Evolutionary conservation across 2,113 vertebrate species (phyloP).

Genomic region (Felis chaus): DNA sequence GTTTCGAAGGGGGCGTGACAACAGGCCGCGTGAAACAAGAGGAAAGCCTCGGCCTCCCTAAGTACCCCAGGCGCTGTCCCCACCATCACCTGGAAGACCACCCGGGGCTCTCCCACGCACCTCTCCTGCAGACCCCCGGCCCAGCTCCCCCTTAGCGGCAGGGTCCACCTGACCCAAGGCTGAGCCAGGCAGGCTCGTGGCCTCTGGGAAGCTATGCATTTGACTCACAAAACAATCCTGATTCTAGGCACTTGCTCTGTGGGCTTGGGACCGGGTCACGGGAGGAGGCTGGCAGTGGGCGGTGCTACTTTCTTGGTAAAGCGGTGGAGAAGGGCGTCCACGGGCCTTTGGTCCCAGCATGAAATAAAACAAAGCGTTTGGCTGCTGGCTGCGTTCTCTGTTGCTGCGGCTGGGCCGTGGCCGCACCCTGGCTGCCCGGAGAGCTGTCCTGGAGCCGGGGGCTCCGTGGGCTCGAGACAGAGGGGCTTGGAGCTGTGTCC

Average conservation of each 20-base stretch:
- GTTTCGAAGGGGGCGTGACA: too few species aligned
- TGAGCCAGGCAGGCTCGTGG: not conserved
- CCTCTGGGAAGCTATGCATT: not conserved
- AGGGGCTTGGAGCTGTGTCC: not conserved
- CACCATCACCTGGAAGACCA: rapidly evolving
- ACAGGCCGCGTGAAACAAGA: rapidly evolving
- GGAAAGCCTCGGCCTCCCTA: not conserved
- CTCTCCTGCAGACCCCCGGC: rapidly evolving
- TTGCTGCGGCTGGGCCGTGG: not conserved
- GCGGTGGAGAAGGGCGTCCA: constrained; percentile 5
- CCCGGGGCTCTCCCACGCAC: rapidly evolving
- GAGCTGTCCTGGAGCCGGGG: rapidly evolving
- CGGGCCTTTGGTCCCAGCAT: constrained; percentile 79
- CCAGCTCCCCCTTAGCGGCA: not conserved
- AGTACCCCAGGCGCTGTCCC: not conserved
- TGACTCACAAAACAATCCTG: not conserved
- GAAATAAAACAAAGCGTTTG: constrained; percentile 82
- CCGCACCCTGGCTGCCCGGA: not conserved
- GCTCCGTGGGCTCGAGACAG: rapidly evolving
- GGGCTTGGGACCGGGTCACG: not conserved
- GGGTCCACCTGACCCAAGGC: not conserved
- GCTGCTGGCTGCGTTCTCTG: not conserved
- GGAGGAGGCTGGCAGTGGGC: not conserved
- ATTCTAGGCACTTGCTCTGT: not conserved
- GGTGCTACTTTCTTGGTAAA: constrained; percentile 41